Conservation (phyloP, 2,797 vertebrate genomes). For the Cynopterus sphinx region DNA sequence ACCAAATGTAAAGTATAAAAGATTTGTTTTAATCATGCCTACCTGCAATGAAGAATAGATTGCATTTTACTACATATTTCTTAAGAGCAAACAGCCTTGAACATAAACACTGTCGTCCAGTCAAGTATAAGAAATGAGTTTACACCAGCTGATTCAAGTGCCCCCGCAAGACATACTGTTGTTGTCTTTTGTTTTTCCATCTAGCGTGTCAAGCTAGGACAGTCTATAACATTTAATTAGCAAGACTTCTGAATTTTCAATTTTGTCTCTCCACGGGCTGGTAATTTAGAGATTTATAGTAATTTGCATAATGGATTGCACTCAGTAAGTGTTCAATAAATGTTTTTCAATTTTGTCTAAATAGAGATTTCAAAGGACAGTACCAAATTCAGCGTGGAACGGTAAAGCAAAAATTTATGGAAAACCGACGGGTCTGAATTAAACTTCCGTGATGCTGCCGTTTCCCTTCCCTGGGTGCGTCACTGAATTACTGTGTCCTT, state of each 20-base stretch:
- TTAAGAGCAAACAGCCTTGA: neutral
- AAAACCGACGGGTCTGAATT: neutral
- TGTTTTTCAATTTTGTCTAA: neutral
- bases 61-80: neutral
- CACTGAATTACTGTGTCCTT: no score
- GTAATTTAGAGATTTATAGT: neutral
- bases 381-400: neutral
- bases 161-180: neutral
- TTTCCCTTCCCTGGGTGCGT: neutral
- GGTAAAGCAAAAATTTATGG: neutral
- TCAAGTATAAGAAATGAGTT: neutral
- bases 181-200: neutral
- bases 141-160: accelerated
- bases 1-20: neutral
- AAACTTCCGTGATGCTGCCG: no score
- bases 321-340: neutral
- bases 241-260: neutral
- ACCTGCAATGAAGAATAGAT: neutral
- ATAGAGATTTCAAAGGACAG: neutral
- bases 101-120: neutral
- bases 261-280: neutral
- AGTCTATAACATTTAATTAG: neutral
- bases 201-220: neutral
- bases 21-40: neutral
- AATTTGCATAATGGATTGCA: neutral